Percentiles rank a stretch among this genome's conserved stretches.
Conservation (phyloP, 2,888 invertebrate species). For the Brachypalpus laphriformis region DNA sequence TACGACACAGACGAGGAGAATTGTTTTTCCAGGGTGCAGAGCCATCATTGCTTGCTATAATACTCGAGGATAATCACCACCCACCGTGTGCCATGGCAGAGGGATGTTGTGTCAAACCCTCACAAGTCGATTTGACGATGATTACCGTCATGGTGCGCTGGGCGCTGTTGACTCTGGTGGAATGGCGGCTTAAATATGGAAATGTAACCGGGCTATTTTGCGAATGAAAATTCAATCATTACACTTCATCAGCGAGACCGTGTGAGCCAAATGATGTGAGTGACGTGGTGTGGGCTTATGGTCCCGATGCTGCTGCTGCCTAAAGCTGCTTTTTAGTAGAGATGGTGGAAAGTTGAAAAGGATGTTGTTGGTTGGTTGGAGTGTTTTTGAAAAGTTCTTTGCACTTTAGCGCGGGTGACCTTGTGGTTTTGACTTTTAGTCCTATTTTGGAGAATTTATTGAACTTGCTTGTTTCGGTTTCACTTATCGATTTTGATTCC, state of each 20-base stretch:
- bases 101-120: conserved; percentile 58
- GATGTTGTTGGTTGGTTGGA: conserved; percentile 42
- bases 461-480: neutral
- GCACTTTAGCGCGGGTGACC: conserved; percentile 21
- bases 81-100: conserved; percentile 5
- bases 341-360: conserved; percentile 40
- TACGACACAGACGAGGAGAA: conserved; percentile 33
- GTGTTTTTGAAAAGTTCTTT: conserved; percentile 28
- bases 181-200: conserved; percentile 70
- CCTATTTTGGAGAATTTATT: neutral
- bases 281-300: conserved; percentile 32
- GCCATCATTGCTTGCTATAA: conserved; percentile 55
- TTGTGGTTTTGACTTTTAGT: neutral
- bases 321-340: conserved; percentile 25
- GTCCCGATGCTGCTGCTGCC: conserved; percentile 14
- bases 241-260: conserved; percentile 70
- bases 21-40: conserved; percentile 54
- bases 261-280: conserved; percentile 66
- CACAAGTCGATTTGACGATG: conserved; percentile 71
- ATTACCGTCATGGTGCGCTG: conserved; percentile 53
- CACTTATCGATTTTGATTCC: conserved; percentile 9
- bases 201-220: conserved; percentile 73
- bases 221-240: conserved; percentile 74
- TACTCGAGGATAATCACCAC: conserved; percentile 73
- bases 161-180: neutral